Evolutionary conservation across 2,113 vertebrate genomes (phyloP).

Genomic region (Acrocephalus arundinaceus): DNA sequence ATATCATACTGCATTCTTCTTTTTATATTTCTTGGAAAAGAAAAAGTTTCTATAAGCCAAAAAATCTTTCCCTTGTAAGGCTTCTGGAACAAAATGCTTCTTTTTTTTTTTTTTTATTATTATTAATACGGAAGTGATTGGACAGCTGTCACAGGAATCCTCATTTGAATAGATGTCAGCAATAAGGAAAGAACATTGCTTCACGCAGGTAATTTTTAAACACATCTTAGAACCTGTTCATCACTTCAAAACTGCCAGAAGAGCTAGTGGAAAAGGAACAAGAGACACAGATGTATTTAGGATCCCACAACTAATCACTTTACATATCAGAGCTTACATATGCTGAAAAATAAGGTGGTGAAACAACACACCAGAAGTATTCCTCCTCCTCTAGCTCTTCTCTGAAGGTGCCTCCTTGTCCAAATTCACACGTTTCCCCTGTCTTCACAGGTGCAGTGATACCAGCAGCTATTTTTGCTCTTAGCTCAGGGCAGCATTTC

Average conservation of each 20-base stretch:
- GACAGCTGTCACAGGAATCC: neutral
- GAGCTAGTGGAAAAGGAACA: neutral
- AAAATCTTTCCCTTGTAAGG: neutral
- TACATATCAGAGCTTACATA: neutral
- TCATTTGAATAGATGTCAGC: neutral
- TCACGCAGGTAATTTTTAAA: neutral
- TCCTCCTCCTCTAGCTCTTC: neutral
- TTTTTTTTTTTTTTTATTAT: neutral
- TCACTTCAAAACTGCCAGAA: neutral
- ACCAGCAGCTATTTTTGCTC: neutral
- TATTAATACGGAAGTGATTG: neutral
- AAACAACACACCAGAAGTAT: neutral
- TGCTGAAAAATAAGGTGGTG: neutral
- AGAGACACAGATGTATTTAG: neutral
- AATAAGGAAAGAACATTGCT: neutral
- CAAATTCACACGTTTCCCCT: neutral
- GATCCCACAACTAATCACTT: neutral
- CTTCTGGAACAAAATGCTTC: neutral
- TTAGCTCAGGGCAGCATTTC: neutral
- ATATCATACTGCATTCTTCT: neutral
- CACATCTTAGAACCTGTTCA: neutral
- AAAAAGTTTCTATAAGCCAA: neutral
- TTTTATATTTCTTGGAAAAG: neutral
- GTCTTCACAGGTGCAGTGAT: neutral
- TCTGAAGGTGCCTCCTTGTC: neutral